These are phyloP conservation scores for Lepus europaeus DNA, from an alignment of 2,113 vertebrate species.

Conservation along the genomic window DNA sequence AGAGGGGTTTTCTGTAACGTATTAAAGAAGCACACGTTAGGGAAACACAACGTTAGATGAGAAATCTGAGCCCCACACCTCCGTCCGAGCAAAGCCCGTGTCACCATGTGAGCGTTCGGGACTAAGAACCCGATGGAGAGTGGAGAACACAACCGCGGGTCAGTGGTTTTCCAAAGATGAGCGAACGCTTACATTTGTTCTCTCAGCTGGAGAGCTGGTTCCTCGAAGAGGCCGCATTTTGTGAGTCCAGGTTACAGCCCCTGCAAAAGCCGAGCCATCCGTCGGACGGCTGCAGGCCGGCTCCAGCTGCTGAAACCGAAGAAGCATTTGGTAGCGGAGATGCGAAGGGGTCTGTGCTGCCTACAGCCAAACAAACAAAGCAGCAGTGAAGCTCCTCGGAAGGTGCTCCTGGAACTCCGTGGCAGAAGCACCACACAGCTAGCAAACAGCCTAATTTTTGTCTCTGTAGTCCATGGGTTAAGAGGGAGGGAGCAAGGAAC, in stretches of 20 bases:
- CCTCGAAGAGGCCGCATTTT: conserved; percentile 7
- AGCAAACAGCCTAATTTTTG: background rate
- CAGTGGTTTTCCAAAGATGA: conserved; percentile 44
- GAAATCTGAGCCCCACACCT: conserved; percentile 4
- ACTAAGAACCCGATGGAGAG: background rate
- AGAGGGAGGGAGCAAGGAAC: background rate
- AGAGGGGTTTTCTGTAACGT: background rate
- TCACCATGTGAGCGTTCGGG: background rate
- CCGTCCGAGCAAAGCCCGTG: background rate
- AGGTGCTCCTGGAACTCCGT: conserved; percentile 5
- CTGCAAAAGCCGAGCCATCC: background rate
- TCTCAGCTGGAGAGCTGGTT: background rate
- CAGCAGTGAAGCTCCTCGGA: conserved; percentile 50
- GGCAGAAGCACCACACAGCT: conserved; percentile 49
- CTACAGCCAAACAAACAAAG: conserved; percentile 50
- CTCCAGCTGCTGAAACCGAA: background rate
- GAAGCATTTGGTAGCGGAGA: background rate
- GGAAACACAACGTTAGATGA: background rate
- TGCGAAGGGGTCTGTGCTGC: conserved; percentile 17
- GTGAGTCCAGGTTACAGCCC: background rate
- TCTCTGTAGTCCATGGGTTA: background rate
- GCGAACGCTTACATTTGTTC: conserved; percentile 25
- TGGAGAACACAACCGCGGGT: background rate
- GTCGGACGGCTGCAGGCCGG: background rate
- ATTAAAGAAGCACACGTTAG: background rate